Base-by-base conservation (phyloP, 2,113 vertebrate species). In the Herpailurus yagouaroundi region DNA sequence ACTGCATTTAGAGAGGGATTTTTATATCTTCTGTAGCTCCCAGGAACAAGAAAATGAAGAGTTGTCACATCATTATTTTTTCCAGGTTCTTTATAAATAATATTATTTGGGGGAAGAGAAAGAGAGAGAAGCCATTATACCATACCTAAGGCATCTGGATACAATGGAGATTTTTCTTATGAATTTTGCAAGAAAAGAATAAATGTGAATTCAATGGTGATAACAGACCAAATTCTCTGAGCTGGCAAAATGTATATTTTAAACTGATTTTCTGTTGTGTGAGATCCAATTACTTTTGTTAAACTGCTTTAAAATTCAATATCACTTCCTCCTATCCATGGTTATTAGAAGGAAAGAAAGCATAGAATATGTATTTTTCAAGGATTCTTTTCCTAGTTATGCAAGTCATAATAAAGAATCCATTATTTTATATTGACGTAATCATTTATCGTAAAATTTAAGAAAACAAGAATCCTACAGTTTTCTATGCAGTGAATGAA, bases 161-260 rank as follows among this genome's bases (percentile, higher is more conserved):
- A 93, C n/a, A 94, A 29, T 52, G 13, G 41, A 73, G 1, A 6
- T 57, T 85, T 86, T 95, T 96, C 69, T 84, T 80, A 95, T 77
- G 6, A 2, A 92, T 85, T 97, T 81, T 97, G 41, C n/a, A 79
- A 89, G 83, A 89, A 4, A 68, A 60, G 31, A 64, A 87, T 95
- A 97, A 95, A 92, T 31, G 3, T 77, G 27, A 97, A 79, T 83
- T 83, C 36, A 91, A 36, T 36, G 96, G 77, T n/a, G 7, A 79
- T 96, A 89, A 64, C 29, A 25, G 5, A 57, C 77, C 13, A 4
- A 66, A 55, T 83, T 60, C 92, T 94, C 68, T 91, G 6, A 96
- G 69, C 66, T 97, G 94, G 92, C 76, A 88, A 93, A 98, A 98
- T 29, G 66, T 96, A 64, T 5, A 25, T 29, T 97, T 97, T 89